A percentile compares a stretch with the other conserved stretches of the same genome.
phyloP scores from a whole-genome alignment of 1,140 invertebrate species.

The Wiebesia pumilae region DNA sequence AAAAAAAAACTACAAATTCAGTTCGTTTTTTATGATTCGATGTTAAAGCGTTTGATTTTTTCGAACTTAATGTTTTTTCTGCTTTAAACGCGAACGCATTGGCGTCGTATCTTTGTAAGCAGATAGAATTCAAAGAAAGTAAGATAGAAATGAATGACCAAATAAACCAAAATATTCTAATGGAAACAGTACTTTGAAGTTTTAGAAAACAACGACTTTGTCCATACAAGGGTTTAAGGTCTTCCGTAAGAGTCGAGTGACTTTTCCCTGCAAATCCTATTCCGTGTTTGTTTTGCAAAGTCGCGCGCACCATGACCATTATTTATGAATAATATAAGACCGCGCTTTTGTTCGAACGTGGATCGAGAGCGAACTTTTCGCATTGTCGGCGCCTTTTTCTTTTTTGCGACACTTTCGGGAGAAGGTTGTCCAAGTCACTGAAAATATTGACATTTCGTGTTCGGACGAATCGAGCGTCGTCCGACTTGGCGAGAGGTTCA shows the following conservation, averaged over 20 bases:
- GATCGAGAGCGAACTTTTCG: slow-evolving; percentile 15
- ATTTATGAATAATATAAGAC: slow-evolving; percentile 49
- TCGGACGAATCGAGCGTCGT: slow-evolving; percentile 3
- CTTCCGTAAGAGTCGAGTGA: background rate
- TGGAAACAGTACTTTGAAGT: background rate
- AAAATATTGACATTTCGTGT: slow-evolving; percentile 46
- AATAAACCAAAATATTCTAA: background rate
- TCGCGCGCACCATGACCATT: background rate
- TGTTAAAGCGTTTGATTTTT: too few relatives aligned
- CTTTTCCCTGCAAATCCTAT: background rate
- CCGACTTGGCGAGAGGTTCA: slow-evolving; percentile 12
- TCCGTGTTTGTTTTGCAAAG: slow-evolving; percentile 44
- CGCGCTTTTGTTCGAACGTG: background rate
- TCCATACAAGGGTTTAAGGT: background rate
- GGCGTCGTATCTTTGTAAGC: too few relatives aligned
- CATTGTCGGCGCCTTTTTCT: slow-evolving; percentile 9
- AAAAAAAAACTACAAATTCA: too few relatives aligned
- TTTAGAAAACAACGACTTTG: slow-evolving; percentile 10
- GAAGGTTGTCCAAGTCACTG: background rate
- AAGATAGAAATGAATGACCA: background rate
- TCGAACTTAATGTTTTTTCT: too few relatives aligned
- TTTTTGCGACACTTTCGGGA: background rate
- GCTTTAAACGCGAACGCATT: too few relatives aligned
- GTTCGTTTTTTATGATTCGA: too few relatives aligned
- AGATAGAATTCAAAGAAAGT: too few relatives aligned